Evolutionary conservation across 2,113 vertebrate species (phyloP).

Genomic region (Varanus salvator): DNA sequence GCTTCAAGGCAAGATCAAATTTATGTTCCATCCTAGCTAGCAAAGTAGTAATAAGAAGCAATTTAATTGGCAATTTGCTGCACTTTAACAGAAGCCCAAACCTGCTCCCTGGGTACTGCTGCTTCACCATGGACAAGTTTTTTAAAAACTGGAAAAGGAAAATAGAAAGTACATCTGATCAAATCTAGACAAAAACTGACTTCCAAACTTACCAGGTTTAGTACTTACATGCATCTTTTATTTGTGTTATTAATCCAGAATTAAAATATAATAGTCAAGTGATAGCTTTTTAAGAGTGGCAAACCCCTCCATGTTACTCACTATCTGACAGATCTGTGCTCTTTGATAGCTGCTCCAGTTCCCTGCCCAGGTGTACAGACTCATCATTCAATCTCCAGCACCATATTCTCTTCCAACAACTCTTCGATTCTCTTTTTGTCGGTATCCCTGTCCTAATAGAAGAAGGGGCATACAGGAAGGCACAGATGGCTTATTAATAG

Average conservation of each 20-base stretch:
- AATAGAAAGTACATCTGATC: neutral
- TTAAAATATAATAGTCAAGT: neutral
- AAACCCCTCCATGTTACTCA: constrained; percentile 66
- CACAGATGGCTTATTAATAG: neutral
- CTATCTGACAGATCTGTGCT: constrained; percentile 88
- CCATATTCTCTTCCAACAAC: constrained; percentile 95
- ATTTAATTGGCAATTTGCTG: neutral
- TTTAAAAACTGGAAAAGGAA: neutral
- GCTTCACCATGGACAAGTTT: neutral
- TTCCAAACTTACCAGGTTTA: neutral
- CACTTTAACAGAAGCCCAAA: neutral
- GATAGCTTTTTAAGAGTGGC: neutral
- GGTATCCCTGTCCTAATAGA: constrained; percentile 87
- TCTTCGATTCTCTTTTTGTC: constrained; percentile 94
- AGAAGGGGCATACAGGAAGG: neutral
- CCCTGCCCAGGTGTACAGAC: constrained; percentile 94
- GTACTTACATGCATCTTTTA: neutral
- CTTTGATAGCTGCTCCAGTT: constrained; percentile 92
- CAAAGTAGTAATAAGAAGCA: neutral
- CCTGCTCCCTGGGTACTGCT: neutral
- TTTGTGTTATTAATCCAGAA: neutral
- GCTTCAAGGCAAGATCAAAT: neutral
- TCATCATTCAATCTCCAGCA: constrained; percentile 93
- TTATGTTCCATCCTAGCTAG: too few relatives aligned
- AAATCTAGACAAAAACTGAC: neutral